phyloP scores from a whole-genome alignment of 2,797 vertebrate genomes.

The Botia almorhae region DNA sequence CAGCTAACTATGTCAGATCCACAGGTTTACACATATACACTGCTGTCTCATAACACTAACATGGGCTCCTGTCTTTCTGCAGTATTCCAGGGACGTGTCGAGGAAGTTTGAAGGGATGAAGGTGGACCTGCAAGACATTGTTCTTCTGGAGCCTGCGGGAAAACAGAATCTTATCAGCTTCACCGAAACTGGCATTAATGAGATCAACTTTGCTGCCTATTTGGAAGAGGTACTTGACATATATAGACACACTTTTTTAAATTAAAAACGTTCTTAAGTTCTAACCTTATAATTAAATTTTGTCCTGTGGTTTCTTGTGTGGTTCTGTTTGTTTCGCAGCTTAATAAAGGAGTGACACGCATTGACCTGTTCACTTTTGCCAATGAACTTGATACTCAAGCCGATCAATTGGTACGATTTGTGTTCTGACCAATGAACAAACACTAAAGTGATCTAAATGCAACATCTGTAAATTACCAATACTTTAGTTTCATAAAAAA shows the following conservation, averaged over 20 bases:
- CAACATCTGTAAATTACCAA: too few species aligned
- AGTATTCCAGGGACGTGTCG: conserved; percentile 85
- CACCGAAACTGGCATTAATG: conserved; percentile 80
- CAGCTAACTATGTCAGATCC: neutral
- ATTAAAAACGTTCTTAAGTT: too few species aligned
- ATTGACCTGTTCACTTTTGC: conserved; percentile 85
- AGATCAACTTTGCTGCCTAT: conserved; percentile 85
- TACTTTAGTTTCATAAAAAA: too few species aligned
- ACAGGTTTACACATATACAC: neutral
- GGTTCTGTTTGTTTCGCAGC: conserved; percentile 69
- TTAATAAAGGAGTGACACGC: conserved; percentile 84
- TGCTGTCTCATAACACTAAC: neutral
- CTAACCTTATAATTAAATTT: too few species aligned
- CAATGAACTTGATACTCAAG: conserved; percentile 82
- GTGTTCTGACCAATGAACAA: neutral
- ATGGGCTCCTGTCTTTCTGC: conserved; percentile 1
- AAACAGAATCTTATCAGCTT: conserved; percentile 86
- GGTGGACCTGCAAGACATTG: conserved; percentile 82
- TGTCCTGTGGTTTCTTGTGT: neutral
- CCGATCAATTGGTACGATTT: conserved; percentile 83
- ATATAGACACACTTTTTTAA: too few species aligned
- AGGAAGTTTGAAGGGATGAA: conserved; percentile 78
- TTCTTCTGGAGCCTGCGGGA: conserved; percentile 84
- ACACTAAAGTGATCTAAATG: neutral
- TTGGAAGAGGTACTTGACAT: conserved; percentile 82